Percentiles rank a stretch among this genome's conserved stretches.
phyloP scores from a whole-genome alignment of 2,888 invertebrate species.

The Blastobasis lacticolella region DNA sequence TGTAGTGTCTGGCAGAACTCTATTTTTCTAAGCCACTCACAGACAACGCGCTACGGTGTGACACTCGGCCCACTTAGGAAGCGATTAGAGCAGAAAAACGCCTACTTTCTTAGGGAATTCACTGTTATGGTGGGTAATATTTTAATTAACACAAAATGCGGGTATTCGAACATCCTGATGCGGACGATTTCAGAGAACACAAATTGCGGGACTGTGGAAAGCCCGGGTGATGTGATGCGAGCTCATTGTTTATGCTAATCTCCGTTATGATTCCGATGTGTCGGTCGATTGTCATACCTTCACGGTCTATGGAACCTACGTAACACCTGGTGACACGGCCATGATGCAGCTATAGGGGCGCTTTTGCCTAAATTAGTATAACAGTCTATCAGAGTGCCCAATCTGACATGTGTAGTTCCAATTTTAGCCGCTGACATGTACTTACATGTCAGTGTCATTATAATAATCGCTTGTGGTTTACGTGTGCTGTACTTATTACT shows the following conservation, averaged over 20 bases:
- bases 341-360: too few species aligned
- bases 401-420: too few species aligned
- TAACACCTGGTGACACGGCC: too few species aligned
- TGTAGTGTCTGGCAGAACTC: too few species aligned
- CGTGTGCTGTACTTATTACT: too few species aligned
- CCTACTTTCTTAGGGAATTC: conserved; percentile 43
- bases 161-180: conserved; percentile 51
- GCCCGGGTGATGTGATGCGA: conserved; percentile 29
- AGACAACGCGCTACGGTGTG: conserved; percentile 26
- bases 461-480: too few species aligned
- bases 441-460: too few species aligned
- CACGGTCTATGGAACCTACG: too few species aligned
- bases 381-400: too few species aligned
- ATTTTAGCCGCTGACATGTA: too few species aligned
- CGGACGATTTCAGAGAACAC: conserved; percentile 41
- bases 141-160: conserved; percentile 36
- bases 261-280: conserved; percentile 29
- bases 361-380: too few species aligned
- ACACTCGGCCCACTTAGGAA: conserved; percentile 14
- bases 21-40: too few species aligned
- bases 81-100: conserved; percentile 33
- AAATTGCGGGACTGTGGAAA: conserved; percentile 32
- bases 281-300: conserved; percentile 27
- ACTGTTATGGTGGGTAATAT: conserved; percentile 16
- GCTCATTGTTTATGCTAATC: conserved; percentile 54